A percentile compares a stretch with the other conserved stretches of the same genome.
These are phyloP conservation scores for Coelinius sp. DNA, from an alignment of 2,888 invertebrate species.

Conservation along the genomic window DNA sequence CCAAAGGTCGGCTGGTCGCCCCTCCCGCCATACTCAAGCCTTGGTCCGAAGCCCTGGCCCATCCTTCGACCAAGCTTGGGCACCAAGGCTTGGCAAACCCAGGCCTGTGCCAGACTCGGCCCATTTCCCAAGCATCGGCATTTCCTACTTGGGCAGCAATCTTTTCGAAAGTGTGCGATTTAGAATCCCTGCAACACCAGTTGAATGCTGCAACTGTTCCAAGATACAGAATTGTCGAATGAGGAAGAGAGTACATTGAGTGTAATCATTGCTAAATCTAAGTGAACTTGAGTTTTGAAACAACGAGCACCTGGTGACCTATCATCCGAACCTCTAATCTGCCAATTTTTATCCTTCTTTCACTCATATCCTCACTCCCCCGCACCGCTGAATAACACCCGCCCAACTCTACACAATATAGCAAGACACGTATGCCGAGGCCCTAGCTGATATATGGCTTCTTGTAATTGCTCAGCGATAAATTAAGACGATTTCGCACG, in stretches of 20 bases:
- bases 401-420: constrained; percentile 17
- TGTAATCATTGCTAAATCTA: not conserved
- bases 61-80: no score
- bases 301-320: constrained; percentile 1
- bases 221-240: not conserved
- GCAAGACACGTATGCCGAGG: constrained; percentile 23
- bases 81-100: no score
- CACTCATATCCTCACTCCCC: not conserved
- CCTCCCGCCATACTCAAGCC: no score
- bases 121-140: not conserved
- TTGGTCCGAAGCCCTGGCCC: no score
- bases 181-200: not conserved
- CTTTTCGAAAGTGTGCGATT: not conserved
- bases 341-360: constrained; percentile 2
- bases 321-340: not conserved
- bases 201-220: not conserved
- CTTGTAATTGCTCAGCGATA: constrained; percentile 67
- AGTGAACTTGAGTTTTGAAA: constrained; percentile 11
- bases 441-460: constrained; percentile 63
- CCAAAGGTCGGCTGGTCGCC: no score
- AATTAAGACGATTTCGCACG: constrained; percentile 66
- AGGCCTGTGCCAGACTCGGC: not conserved
- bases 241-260: not conserved
- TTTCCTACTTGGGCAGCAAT: not conserved
- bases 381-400: constrained; percentile 2